Conservation (phyloP, 2,888 invertebrate genomes). For the Diplolepis rosae region DNA sequence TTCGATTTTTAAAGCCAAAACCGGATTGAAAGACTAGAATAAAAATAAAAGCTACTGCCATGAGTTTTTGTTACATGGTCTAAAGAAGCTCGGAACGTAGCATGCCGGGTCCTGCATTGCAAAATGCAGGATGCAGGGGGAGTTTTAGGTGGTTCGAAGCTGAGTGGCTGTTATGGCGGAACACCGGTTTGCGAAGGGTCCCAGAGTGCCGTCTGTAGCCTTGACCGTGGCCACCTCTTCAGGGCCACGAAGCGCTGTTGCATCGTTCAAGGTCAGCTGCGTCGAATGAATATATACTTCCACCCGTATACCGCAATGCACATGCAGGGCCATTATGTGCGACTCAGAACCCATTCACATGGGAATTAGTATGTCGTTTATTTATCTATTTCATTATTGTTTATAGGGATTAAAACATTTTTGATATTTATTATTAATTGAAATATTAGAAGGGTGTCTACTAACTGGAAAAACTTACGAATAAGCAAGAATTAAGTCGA, state of each 20-base stretch:
- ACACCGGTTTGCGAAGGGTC: slow-evolving; percentile 45
- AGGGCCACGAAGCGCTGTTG: slow-evolving; percentile 66
- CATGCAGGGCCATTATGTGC: neutral
- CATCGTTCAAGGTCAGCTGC: slow-evolving; percentile 69
- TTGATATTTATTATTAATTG: too few species aligned
- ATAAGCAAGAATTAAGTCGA: neutral
- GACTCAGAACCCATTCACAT: slow-evolving; percentile 18
- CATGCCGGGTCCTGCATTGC: neutral
- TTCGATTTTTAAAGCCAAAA: slow-evolving; percentile 28
- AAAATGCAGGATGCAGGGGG: slow-evolving; percentile 21
- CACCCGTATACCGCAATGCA: slow-evolving; percentile 24
- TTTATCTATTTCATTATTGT: neutral
- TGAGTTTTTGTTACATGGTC: slow-evolving; percentile 13
- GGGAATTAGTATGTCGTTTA: neutral
- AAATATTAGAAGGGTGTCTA: too few species aligned
- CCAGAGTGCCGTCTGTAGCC: slow-evolving; percentile 60
- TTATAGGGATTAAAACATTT: neutral
- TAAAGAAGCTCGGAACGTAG: slow-evolving; percentile 21
- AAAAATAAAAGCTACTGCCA: slow-evolving; percentile 16
- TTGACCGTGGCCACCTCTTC: slow-evolving; percentile 71
- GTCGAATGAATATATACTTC: slow-evolving; percentile 61
- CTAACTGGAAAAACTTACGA: neutral
- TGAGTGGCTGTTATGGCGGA: slow-evolving; percentile 24
- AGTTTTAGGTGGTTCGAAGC: slow-evolving; percentile 27
- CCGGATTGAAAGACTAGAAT: slow-evolving; percentile 10